Evolutionary conservation across 2,797 vertebrate genomes (phyloP).

Genomic region (Cirrhinus mrigala): DNA sequence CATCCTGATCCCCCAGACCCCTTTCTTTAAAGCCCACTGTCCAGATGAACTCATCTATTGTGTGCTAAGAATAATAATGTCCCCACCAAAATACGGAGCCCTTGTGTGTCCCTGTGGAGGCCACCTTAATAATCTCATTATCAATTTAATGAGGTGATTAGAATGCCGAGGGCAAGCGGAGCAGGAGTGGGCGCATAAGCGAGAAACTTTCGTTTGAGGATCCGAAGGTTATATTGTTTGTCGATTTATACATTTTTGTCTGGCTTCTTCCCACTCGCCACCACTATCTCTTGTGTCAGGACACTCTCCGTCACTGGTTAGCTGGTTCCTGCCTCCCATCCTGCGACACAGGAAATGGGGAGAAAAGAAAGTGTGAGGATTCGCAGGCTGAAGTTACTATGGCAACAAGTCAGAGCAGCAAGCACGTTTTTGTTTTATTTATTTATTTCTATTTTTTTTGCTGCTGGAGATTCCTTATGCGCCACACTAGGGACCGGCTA

Average conservation of each 20-base stretch:
- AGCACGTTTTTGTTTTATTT: constrained; percentile 16
- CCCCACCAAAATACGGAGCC: constrained; percentile 1
- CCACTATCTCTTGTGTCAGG: background rate
- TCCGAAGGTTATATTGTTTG: constrained; percentile 39
- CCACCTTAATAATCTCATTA: constrained; percentile 62
- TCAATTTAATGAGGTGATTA: constrained; percentile 61
- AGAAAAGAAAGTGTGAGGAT: constrained; percentile 42
- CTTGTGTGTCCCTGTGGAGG: constrained; percentile 38
- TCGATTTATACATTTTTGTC: background rate
- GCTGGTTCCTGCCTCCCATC: constrained; percentile 18
- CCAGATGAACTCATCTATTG: constrained; percentile 45
- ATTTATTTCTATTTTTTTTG: background rate
- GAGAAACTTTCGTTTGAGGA: constrained; percentile 22
- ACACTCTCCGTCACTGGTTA: constrained; percentile 16
- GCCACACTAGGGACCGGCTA: constrained; percentile 21
- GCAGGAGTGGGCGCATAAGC: background rate
- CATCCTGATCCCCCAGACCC: constrained; percentile 30
- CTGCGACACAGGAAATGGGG: constrained; percentile 38
- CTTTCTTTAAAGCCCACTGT: constrained; percentile 43
- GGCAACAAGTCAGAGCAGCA: constrained; percentile 54
- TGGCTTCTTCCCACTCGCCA: background rate
- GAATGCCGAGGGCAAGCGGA: constrained; percentile 50
- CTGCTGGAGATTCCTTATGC: constrained; percentile 32
- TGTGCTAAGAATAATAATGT: constrained; percentile 56
- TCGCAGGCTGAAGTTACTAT: constrained; percentile 55